Evolutionary conservation across 64 coral and sea anemone species (phyloP), one percentile per base, ranked within the genome.

Genomic region (Anthopleura sola): DNA sequence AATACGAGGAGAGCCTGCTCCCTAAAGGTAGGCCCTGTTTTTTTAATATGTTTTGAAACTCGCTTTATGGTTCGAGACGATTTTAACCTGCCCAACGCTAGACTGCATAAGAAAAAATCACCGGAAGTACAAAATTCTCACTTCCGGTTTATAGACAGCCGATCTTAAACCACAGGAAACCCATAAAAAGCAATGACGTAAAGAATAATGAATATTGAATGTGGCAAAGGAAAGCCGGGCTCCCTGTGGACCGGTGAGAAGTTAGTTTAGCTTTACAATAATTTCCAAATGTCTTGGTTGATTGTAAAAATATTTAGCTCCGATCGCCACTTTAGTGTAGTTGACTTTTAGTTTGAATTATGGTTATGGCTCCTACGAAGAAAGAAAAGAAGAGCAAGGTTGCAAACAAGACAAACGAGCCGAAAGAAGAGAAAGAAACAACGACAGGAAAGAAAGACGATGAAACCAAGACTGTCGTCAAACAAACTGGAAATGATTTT

Each of bases 351-450:
- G 53, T 33, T 11, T 55, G 15, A 64, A 64, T 36, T 6, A 57
- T 64, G 66, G 29, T 14, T 34, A 71, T 54, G 46, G 57, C 29
- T 36, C 81, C 40, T 33, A 83, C 49, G 60, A 82, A 26, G 60
- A 56, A 89, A 68, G 82, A 38, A 33, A 82, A 8, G 82, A 89
- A 54, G 83, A 89, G 6, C 18, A 68, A 44, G 78, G 24, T 3
- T 37, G 68, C 81, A 68, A 46, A 49, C 18, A 49, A 47, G 57
- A 26, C 21, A 26, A 71, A 29, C 16, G 36, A 2, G 21, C 19
- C 37, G 29, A 88, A 17, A 40, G 37, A 33, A 68, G 37, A 20
- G 77, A 82, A 54, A 37, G 18, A 46, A 68, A 55, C 6, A 78
- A 78, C 75, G 36, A 87, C 13, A 39, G 19, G 14, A 55, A 38